Percentiles rank a stretch among this genome's conserved stretches.
Evolutionary conservation across 2,797 vertebrate genomes (phyloP).

Genomic region (Notolabrus celidotus): DNA sequence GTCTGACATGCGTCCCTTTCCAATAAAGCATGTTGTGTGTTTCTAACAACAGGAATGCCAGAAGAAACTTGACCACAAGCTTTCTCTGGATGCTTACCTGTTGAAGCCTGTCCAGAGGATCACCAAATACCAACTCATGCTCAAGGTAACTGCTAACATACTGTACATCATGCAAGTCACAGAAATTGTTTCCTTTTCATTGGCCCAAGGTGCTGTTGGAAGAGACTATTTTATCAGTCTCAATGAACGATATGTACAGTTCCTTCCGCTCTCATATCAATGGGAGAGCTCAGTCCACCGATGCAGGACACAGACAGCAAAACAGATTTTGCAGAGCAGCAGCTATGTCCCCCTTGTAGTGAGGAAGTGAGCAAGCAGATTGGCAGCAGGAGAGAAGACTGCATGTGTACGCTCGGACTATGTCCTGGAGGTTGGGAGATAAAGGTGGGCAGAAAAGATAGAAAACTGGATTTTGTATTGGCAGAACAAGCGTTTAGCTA

Average conservation of each 20-base stretch:
- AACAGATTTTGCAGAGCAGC: too few relatives aligned
- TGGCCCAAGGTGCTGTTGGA: too few relatives aligned
- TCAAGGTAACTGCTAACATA: slow-evolving; percentile 87
- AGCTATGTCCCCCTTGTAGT: neutral
- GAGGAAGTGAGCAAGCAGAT: neutral
- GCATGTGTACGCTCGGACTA: neutral
- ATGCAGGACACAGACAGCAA: too few relatives aligned
- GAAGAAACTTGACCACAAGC: slow-evolving; percentile 94
- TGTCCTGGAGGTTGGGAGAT: neutral
- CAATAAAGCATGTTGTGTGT: slow-evolving; percentile 33
- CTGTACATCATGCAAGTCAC: neutral
- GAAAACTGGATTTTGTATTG: neutral
- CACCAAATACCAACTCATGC: slow-evolving; percentile 93
- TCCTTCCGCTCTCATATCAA: too few relatives aligned
- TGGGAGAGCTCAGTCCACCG: too few relatives aligned
- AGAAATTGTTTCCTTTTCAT: too few relatives aligned
- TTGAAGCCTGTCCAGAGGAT: slow-evolving; percentile 96
- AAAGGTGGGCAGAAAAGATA: neutral
- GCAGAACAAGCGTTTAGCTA: neutral
- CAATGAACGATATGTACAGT: too few relatives aligned
- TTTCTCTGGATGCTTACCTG: slow-evolving; percentile 94
- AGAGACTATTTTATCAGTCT: too few relatives aligned
- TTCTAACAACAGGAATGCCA: slow-evolving; percentile 90
- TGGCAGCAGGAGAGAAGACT: too few relatives aligned
- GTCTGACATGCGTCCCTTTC: neutral